A percentile compares a stretch with the other conserved stretches of the same genome.
Evolutionary conservation across 2,113 vertebrate genomes (phyloP).

Genomic region (Galeopterus variegatus): DNA sequence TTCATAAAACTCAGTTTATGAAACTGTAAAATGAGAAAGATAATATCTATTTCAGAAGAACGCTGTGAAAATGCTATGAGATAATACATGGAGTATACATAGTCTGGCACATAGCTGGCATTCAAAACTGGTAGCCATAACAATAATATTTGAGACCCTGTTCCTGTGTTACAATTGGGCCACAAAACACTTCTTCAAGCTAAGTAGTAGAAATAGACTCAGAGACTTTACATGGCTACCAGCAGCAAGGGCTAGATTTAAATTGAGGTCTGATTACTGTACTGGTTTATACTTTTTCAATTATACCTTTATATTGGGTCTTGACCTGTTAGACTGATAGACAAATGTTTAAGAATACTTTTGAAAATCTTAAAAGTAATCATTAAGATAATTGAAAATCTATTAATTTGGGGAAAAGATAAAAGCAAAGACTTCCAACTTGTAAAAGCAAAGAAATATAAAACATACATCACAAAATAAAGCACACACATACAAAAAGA

Average conservation of each 20-base stretch:
- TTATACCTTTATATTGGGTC: slow-evolving; percentile 28
- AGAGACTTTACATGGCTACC: neutral
- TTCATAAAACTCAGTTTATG: neutral
- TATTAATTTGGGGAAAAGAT: slow-evolving; percentile 1
- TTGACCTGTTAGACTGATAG: slow-evolving; percentile 14
- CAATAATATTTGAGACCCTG: neutral
- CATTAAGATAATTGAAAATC: slow-evolving; percentile 50
- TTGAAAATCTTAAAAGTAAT: slow-evolving; percentile 47
- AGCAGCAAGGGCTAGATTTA: neutral
- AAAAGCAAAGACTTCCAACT: slow-evolving; percentile 47
- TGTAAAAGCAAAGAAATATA: slow-evolving; percentile 33
- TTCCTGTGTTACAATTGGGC: neutral
- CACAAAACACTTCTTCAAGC: neutral
- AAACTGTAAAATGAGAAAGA: neutral
- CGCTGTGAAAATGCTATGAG: neutral
- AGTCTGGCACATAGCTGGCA: neutral
- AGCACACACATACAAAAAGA: neutral
- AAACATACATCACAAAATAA: neutral
- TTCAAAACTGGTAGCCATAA: neutral
- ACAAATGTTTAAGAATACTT: slow-evolving; percentile 52
- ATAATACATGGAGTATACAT: neutral
- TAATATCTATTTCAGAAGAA: neutral
- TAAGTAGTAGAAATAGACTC: neutral
- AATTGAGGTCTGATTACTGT: neutral
- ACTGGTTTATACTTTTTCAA: neutral